Base-by-base conservation (phyloP, 2,888 invertebrate genomes). In the Agrotis segetum region DNA sequence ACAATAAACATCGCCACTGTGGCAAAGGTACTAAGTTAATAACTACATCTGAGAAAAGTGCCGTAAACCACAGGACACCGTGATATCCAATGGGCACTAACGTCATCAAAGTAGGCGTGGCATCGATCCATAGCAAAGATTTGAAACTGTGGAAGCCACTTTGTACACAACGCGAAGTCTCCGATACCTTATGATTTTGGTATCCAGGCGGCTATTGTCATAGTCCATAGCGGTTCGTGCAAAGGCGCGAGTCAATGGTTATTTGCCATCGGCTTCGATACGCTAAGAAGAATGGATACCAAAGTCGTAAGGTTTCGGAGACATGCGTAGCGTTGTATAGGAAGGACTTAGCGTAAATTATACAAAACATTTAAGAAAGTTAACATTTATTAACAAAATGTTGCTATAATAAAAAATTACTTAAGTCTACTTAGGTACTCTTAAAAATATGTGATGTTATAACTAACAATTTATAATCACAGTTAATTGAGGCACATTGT, bases 381-480 rank as follows among this genome's bases (percentile, higher is more conserved):
- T n/a, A 60, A 63, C 44, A 53, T 77, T 59, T 77, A 75, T 60
- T 64, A 52, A 49, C 19, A 50, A 56, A n/a, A 34, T 16, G 9
- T 6, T 55, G 24, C 14, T 49, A 24, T 58, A 58, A 56, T 17
- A 55, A 52, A 62, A 53, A 24, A 61, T 47, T 5, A 21, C 52
- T 68, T 58, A 49, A 58, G 7, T 49, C 19, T 40, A 52, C 17
- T 55, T 58, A n/a, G 56, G 24, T 50, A 64, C 13, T 70, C 52
- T 64, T 67, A 81, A 78, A 61, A 52, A 52, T 52, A 78, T 65
- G 2, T 44, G 24, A 58, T 40, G 49, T 64, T 64, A 24, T 11
- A 61, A 47, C 16, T 62, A 40, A 40, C 40, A 40, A 40, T 62
- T 29, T 29, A 46, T 53, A 76, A 77, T 78, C 78, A 80, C 78